These are phyloP conservation scores for Anguilla japonica DNA, from an alignment of 2,113 vertebrate species.

Conservation along the genomic window DNA sequence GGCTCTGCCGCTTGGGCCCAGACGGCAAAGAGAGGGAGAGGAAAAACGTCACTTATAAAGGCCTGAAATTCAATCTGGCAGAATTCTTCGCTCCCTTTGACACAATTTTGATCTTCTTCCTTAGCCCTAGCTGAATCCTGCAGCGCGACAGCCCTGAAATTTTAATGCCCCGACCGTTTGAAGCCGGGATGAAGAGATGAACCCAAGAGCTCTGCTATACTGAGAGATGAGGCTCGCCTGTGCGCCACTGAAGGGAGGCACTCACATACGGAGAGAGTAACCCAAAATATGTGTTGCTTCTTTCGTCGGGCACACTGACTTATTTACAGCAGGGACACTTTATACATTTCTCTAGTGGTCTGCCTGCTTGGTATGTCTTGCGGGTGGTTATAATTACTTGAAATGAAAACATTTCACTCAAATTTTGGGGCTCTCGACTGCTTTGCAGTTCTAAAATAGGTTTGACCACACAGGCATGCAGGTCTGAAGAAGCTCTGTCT, in stretches of 20 bases:
- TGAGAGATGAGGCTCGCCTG: constrained; percentile 16
- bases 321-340: constrained; percentile 24
- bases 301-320: not conserved
- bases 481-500: not conserved
- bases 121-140: constrained; percentile 24
- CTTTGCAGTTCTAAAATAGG: constrained; percentile 23
- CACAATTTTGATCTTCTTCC: constrained; percentile 16
- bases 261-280: not conserved
- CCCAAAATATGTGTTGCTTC: not conserved
- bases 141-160: constrained; percentile 32
- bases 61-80: constrained; percentile 16
- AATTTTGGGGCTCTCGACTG: not conserved
- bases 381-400: constrained; percentile 11
- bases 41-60: not conserved
- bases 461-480: constrained; percentile 4
- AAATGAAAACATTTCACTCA: constrained; percentile 20
- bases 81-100: constrained; percentile 19
- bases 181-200: constrained; percentile 31
- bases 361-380: not conserved
- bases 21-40: not conserved
- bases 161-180: constrained; percentile 34
- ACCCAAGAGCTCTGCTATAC: constrained; percentile 22
- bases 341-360: constrained; percentile 9
- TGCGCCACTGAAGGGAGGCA: constrained; percentile 9
- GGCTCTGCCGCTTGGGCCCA: not conserved